These are phyloP conservation scores for Bradypodion pumilum DNA, from an alignment of 2,797 vertebrate species.

Conservation along the genomic window DNA sequence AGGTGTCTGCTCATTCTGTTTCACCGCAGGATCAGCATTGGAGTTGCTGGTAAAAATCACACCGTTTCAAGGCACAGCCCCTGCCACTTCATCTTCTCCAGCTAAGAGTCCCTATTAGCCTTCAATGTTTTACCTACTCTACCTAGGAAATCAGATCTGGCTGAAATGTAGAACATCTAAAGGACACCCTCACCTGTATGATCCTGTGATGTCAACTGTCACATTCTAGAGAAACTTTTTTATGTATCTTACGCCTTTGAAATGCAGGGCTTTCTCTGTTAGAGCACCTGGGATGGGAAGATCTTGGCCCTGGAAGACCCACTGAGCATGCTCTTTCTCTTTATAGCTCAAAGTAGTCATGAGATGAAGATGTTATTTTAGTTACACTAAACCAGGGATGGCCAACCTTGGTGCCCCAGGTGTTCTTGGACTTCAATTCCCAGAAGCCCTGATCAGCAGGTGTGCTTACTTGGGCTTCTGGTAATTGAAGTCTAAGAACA, in stretches of 20 bases:
- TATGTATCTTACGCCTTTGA: not conserved
- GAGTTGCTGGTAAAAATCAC: not conserved
- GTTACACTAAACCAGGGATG: too few relatives aligned
- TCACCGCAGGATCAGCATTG: not conserved
- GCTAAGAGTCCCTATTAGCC: not conserved
- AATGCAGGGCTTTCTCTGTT: not conserved
- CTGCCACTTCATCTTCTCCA: not conserved
- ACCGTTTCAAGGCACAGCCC: not conserved
- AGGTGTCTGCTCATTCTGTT: not conserved
- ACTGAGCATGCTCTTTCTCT: not conserved
- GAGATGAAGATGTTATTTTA: not conserved
- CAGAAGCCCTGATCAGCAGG: too few relatives aligned
- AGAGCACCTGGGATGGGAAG: not conserved
- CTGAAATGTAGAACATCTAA: not conserved
- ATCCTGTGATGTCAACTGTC: not conserved
- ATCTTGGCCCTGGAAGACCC: not conserved
- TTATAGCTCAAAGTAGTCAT: not conserved
- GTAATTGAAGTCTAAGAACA: too few relatives aligned
- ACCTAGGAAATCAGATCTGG: not conserved
- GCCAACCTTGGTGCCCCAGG: too few relatives aligned
- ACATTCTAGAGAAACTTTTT: not conserved
- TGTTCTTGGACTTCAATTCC: too few relatives aligned
- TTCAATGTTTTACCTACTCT: not conserved
- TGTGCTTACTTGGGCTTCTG: too few relatives aligned
- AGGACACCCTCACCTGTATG: not conserved